A percentile compares a stretch with the other conserved stretches of the same genome.
Evolutionary conservation across 2,113 vertebrate genomes (phyloP).

Genomic region (Limnothrissa miodon): DNA sequence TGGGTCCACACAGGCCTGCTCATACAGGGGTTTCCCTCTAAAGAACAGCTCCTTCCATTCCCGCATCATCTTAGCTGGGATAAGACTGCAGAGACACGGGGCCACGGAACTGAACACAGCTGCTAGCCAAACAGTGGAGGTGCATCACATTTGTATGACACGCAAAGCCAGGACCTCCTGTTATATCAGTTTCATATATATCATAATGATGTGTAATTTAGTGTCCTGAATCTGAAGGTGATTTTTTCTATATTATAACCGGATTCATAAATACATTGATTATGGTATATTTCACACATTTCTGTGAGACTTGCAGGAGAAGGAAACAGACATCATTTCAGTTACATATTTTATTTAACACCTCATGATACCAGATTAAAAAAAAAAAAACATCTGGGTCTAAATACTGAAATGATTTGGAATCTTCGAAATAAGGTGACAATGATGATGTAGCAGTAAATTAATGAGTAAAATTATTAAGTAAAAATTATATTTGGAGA

Average conservation of each 20-base stretch:
- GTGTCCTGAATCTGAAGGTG: not conserved
- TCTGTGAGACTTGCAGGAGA: not conserved
- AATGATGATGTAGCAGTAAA: not conserved
- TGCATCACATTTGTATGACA: not conserved
- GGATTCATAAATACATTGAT: not conserved
- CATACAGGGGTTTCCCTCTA: slow-evolving; percentile 79
- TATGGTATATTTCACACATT: not conserved
- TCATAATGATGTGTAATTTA: no score
- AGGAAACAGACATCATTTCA: not conserved
- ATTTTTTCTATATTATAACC: not conserved
- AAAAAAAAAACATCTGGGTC: not conserved
- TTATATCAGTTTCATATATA: not conserved
- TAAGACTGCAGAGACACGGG: slow-evolving; percentile 65
- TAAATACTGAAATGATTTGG: not conserved
- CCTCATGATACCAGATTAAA: slow-evolving; percentile 2
- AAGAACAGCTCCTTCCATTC: slow-evolving; percentile 90
- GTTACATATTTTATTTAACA: not conserved
- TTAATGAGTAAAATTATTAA: not conserved
- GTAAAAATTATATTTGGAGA: not conserved
- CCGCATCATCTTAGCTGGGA: slow-evolving; percentile 80
- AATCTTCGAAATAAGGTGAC: not conserved
- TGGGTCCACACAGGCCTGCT: slow-evolving; percentile 60
- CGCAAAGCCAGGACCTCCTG: not conserved
- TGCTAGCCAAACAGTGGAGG: not conserved
- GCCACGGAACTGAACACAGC: not conserved